Evolutionary conservation across 1,140 invertebrate species (phyloP).

Genomic region (Uloborus diversus): DNA sequence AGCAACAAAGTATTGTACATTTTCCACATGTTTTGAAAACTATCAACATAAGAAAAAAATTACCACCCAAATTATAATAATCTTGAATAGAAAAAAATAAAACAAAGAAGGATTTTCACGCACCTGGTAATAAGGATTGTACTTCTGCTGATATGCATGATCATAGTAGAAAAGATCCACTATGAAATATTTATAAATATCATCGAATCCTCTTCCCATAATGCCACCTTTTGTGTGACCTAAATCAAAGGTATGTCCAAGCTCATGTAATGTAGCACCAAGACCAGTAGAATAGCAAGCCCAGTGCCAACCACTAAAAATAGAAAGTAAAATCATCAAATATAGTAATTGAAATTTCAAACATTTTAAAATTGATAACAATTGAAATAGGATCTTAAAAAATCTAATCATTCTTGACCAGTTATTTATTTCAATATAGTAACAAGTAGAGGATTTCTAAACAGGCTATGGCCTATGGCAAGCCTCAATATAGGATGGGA

Average conservation of each 20-base stretch:
- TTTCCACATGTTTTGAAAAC: constrained; percentile 59
- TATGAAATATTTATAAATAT: constrained; percentile 64
- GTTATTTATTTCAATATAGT: no score
- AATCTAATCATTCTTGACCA: background rate
- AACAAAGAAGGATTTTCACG: constrained; percentile 59
- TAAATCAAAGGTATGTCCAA: constrained; percentile 94
- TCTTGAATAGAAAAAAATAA: constrained; percentile 60
- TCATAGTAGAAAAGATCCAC: constrained; percentile 56
- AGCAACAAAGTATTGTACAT: no score
- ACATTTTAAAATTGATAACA: background rate
- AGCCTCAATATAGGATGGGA: no score
- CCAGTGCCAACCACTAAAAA: constrained; percentile 78
- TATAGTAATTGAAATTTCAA: background rate
- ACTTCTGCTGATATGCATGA: constrained; percentile 17
- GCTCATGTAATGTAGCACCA: constrained; percentile 92
- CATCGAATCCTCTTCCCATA: constrained; percentile 94
- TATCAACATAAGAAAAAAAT: constrained; percentile 30
- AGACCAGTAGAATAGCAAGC: constrained; percentile 91
- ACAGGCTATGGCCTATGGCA: no score
- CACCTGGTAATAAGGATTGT: constrained; percentile 41
- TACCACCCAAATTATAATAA: background rate
- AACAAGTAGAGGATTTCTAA: no score
- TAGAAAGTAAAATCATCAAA: constrained; percentile 10
- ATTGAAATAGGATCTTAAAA: background rate
- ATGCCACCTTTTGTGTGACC: constrained; percentile 90